Percentiles rank a stretch among this genome's conserved stretches.
phyloP scores from a whole-genome alignment of 2,797 vertebrate species.

The Tadarida brasiliensis region DNA sequence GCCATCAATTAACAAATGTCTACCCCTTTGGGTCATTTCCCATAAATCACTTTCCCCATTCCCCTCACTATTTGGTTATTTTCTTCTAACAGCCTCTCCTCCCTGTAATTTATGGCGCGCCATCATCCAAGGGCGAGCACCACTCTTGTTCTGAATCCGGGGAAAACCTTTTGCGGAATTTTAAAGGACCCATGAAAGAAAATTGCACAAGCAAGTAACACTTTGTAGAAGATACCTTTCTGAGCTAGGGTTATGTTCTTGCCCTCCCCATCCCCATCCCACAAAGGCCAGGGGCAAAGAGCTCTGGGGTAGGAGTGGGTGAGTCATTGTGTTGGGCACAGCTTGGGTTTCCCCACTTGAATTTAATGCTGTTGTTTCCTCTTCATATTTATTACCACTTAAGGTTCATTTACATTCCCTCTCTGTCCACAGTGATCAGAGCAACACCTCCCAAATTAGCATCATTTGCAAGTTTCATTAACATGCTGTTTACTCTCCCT shows the following conservation, averaged over 20 bases:
- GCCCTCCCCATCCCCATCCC: not conserved
- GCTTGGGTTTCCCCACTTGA: constrained; percentile 76
- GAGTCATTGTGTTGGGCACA: not conserved
- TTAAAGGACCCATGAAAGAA: constrained; percentile 61
- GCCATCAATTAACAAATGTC: constrained; percentile 78
- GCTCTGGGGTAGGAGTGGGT: not conserved
- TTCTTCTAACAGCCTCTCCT: constrained; percentile 75
- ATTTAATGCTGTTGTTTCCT: constrained; percentile 84
- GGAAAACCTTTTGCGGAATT: constrained; percentile 55
- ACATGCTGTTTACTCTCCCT: constrained; percentile 86
- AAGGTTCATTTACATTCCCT: constrained; percentile 87
- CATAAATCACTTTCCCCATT: constrained; percentile 70
- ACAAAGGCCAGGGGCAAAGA: not conserved
- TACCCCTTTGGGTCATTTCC: constrained; percentile 76
- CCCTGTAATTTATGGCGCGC: constrained; percentile 70
- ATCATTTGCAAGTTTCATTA: constrained; percentile 88
- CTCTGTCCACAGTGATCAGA: constrained; percentile 82
- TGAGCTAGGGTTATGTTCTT: not conserved
- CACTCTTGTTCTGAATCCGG: constrained; percentile 37
- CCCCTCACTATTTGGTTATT: constrained; percentile 79
- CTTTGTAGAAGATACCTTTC: constrained; percentile 9
- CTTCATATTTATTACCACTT: constrained; percentile 83
- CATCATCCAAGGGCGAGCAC: not conserved
- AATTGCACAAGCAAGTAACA: not conserved
- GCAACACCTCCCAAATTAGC: constrained; percentile 87